These are phyloP conservation scores for Rotaria macrura DNA, from an alignment of 2,888 invertebrate species.

Conservation along the genomic window DNA sequence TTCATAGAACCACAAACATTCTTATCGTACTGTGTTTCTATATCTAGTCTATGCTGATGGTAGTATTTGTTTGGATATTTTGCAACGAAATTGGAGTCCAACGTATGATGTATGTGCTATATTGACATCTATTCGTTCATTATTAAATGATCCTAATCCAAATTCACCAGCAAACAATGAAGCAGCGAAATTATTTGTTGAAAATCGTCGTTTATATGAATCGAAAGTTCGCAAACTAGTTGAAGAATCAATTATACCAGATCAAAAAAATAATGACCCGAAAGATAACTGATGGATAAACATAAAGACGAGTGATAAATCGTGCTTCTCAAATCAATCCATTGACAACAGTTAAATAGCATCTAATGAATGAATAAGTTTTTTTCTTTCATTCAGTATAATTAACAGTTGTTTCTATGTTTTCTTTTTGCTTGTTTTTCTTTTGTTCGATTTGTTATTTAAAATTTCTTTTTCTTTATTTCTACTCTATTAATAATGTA, in stretches of 20 bases:
- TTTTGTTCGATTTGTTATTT: too few relatives aligned
- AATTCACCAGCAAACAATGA: constrained; percentile 98
- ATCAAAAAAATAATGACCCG: background rate
- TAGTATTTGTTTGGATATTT: background rate
- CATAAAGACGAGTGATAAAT: background rate
- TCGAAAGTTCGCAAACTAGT: constrained; percentile 98
- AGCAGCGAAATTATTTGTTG: constrained; percentile 97
- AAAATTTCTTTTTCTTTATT: too few relatives aligned
- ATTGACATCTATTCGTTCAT: constrained; percentile 54
- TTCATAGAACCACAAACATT: too few relatives aligned
- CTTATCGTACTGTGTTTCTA: too few relatives aligned
- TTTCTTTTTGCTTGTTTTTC: too few relatives aligned
- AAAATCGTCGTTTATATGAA: constrained; percentile 95
- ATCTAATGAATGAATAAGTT: background rate
- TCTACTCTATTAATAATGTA: too few relatives aligned
- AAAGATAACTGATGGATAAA: background rate
- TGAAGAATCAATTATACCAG: constrained; percentile 54
- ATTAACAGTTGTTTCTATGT: too few relatives aligned
- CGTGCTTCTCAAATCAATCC: background rate
- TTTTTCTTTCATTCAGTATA: too few relatives aligned
- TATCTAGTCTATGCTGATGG: background rate
- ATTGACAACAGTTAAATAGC: background rate
- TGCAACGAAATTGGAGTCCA: constrained; percentile 20
- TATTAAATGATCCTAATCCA: constrained; percentile 98
- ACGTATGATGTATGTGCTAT: constrained; percentile 9